Conservation (phyloP, 2,888 invertebrate genomes). For the Tiphia femorata region DNA sequence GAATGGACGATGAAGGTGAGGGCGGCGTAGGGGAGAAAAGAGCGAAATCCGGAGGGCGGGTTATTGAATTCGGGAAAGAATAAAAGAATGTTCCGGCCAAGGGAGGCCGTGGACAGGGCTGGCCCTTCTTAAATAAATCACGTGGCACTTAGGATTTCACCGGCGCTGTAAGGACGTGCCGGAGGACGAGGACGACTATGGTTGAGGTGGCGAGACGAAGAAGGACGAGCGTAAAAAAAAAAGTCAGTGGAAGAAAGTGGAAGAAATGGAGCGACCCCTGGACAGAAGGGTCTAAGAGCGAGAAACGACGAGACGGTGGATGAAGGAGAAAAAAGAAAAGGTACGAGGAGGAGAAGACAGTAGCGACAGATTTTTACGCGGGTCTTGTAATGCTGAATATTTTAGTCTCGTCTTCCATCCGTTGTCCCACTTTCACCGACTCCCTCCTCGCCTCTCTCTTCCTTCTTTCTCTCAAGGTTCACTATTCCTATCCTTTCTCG, state of each 20-base stretch:
- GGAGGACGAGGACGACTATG: neutral
- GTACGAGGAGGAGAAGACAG: slow-evolving; percentile 6
- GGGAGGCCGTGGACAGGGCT: neutral
- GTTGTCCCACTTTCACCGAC: neutral
- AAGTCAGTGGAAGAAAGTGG: no score
- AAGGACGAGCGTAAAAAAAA: no score
- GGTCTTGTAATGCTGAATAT: slow-evolving; percentile 42
- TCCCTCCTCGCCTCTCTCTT: neutral
- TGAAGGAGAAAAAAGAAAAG: slow-evolving; percentile 1
- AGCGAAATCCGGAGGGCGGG: no score
- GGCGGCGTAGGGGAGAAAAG: no score
- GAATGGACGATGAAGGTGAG: slow-evolving; percentile 1
- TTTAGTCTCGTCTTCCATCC: slow-evolving; percentile 35
- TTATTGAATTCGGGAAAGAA: slow-evolving; percentile 2
- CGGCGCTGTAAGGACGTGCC: neutral
- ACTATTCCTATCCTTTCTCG: neutral
- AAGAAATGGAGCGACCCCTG: neutral
- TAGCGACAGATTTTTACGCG: slow-evolving; percentile 34
- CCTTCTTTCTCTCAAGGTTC: neutral
- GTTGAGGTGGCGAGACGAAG: no score
- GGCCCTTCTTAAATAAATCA: slow-evolving; percentile 38
- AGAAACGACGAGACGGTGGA: neutral
- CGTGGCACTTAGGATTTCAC: slow-evolving; percentile 30
- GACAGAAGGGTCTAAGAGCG: neutral
- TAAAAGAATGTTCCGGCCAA: neutral